Base-by-base conservation (phyloP, 2,888 invertebrate species). In the Tetropium fuscum region DNA sequence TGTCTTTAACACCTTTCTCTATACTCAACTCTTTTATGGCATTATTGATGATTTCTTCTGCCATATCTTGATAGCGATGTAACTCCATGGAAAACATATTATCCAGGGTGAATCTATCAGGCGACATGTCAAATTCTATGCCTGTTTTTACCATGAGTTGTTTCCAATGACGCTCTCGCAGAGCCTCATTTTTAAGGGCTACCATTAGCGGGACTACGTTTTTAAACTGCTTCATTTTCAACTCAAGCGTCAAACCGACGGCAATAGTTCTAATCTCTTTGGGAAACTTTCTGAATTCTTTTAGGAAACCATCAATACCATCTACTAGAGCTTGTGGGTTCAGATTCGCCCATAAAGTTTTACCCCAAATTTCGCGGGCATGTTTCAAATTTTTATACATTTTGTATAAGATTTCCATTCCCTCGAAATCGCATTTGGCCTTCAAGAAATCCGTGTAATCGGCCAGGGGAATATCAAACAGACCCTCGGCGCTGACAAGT, bases 51-150 rank as follows among this genome's bases (percentile, higher is more conserved):
- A 97, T 95, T 76, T 90, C 89, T 71, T 91, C 91, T 27, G 95
- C 95, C 2, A 92, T 90, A 0, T 94, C 93, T 80, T 91, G 90
- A 75, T 93, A 94, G 1, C 67, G 58, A 72, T 94, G 93, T 59
- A 96, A 82, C 74, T 97, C 92, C 96, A 97, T 96, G 1, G 91
- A 87, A 77, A 97, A 97, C 89, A 97, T 92, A 76, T 95, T 94
- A 59, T 94, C 93, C 60, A 97, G 82, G 0, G 95, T 96, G 72
- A 97, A 96, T 15, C 75, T 87, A 15, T 93, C 91, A 1, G 94
- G 90, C 1, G 92, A 87, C 91, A 96, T 95, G 74, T 96, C 95
- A 78, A 96, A 96, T 62, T 86, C 83, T 72, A 89, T 83, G 78
- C 91, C 90, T 8, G 96, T 97, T 81, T 93, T 93, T 1, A 83